A percentile compares a stretch with the other conserved stretches of the same genome.
Evolutionary conservation across 2,113 vertebrate species (phyloP).

Genomic region (Corvus moneduloides): DNA sequence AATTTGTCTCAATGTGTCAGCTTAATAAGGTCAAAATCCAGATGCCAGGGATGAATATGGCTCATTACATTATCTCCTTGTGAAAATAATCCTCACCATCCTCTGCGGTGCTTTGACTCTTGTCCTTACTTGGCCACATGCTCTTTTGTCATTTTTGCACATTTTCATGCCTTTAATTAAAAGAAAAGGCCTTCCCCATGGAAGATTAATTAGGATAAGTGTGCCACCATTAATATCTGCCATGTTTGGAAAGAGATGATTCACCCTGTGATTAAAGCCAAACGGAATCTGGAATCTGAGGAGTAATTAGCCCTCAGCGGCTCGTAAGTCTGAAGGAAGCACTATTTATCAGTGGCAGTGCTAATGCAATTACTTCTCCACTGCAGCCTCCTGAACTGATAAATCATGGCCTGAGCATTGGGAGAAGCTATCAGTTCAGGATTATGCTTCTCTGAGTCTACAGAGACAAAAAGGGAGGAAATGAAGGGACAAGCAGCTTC

Average conservation of each 20-base stretch:
- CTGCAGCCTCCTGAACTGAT: slow-evolving; percentile 30
- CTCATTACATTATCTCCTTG: neutral
- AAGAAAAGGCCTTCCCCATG: slow-evolving; percentile 42
- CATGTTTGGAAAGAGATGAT: slow-evolving; percentile 72
- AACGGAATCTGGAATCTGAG: slow-evolving; percentile 72
- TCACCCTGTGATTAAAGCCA: slow-evolving; percentile 82
- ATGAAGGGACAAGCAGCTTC: neutral
- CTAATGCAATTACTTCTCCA: slow-evolving; percentile 67
- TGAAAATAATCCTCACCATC: neutral
- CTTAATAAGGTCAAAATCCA: slow-evolving; percentile 28
- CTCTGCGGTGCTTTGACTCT: neutral
- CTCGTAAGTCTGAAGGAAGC: slow-evolving; percentile 68
- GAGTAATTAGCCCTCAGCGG: slow-evolving; percentile 82
- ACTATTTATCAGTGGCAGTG: slow-evolving; percentile 70
- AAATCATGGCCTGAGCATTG: slow-evolving; percentile 38
- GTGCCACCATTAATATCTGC: slow-evolving; percentile 67
- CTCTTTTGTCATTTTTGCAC: slow-evolving; percentile 51
- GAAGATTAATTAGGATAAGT: slow-evolving; percentile 70
- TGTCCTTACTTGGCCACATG: neutral
- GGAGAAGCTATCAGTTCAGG: slow-evolving; percentile 62
- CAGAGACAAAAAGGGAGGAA: neutral
- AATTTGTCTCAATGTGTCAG: slow-evolving; percentile 9
- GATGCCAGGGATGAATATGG: slow-evolving; percentile 30
- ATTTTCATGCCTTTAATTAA: slow-evolving; percentile 69
- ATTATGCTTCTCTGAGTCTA: slow-evolving; percentile 1